A percentile compares a stretch with the other conserved stretches of the same genome.
phyloP scores from a whole-genome alignment of 2,113 vertebrate genomes.

The Crotalus helleri region DNA sequence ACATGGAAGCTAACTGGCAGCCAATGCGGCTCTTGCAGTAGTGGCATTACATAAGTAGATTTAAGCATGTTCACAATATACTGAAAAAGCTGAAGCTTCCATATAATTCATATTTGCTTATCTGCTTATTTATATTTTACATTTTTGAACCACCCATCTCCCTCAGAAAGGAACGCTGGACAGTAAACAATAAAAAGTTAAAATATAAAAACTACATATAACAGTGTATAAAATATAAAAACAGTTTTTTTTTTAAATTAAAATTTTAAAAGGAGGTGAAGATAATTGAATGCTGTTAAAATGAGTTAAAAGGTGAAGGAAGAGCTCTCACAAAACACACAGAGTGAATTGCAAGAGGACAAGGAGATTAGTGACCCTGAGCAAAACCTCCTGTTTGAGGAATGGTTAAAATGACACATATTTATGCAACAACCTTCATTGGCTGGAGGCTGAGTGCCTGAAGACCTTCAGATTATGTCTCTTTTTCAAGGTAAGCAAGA shows the following conservation, averaged over 20 bases:
- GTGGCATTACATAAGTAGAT: neutral
- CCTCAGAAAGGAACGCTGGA: neutral
- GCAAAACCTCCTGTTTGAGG: neutral
- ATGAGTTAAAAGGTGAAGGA: neutral
- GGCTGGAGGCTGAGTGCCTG: neutral
- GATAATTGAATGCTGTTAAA: neutral
- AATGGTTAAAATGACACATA: neutral
- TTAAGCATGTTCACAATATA: neutral
- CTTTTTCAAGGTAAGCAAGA: neutral
- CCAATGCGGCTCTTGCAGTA: neutral
- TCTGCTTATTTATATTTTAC: neutral
- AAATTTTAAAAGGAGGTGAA: neutral
- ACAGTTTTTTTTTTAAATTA: neutral
- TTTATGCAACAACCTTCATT: neutral
- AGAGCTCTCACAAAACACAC: neutral
- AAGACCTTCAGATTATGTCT: neutral
- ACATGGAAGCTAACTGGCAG: neutral
- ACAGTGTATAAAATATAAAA: neutral
- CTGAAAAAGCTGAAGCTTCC: neutral
- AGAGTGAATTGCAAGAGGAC: neutral
- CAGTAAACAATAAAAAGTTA: neutral
- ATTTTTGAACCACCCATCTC: neutral
- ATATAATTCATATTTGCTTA: neutral
- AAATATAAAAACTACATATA: neutral
- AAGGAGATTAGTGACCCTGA: neutral